These are phyloP conservation scores for Eupithecia dodoneata DNA, from an alignment of 2,888 invertebrate genomes.

Conservation along the genomic window DNA sequence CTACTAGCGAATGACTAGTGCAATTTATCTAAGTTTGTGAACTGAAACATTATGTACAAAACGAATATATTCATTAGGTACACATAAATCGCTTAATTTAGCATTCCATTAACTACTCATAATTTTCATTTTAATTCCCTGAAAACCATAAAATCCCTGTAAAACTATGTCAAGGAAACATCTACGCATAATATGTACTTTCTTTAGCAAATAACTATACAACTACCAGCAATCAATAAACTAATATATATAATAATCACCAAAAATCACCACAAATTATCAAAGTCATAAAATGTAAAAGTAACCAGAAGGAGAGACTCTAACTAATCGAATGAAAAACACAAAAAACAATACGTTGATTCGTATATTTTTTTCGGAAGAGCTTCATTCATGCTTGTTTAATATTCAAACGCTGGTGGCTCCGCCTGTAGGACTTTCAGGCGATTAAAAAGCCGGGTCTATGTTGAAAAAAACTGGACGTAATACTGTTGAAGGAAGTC, in stretches of 20 bases:
- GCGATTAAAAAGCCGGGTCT: background rate
- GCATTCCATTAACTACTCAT: no score
- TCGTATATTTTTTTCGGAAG: constrained; percentile 38
- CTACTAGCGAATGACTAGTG: background rate
- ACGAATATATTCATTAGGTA: background rate
- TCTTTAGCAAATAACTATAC: background rate
- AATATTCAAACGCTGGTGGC: constrained; percentile 39
- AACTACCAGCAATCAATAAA: background rate
- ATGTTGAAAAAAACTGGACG: background rate
- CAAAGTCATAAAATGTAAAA: constrained; percentile 24
- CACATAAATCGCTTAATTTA: background rate
- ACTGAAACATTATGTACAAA: background rate
- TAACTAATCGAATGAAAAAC: constrained; percentile 35
- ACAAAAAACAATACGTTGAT: constrained; percentile 37
- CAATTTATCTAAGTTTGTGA: background rate
- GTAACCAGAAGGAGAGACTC: constrained; percentile 18
- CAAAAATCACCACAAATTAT: background rate
- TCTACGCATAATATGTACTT: background rate
- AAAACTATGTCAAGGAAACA: background rate
- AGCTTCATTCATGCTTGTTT: constrained; percentile 37
- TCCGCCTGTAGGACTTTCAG: constrained; percentile 9
- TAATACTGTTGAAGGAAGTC: no score
- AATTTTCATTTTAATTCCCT: background rate
- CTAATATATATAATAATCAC: background rate
- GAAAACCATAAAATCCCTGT: background rate